Evolutionary conservation across 2,888 invertebrate species (phyloP), one percentile per base, ranked within the genome.

Genomic region (Villa cingulata): DNA sequence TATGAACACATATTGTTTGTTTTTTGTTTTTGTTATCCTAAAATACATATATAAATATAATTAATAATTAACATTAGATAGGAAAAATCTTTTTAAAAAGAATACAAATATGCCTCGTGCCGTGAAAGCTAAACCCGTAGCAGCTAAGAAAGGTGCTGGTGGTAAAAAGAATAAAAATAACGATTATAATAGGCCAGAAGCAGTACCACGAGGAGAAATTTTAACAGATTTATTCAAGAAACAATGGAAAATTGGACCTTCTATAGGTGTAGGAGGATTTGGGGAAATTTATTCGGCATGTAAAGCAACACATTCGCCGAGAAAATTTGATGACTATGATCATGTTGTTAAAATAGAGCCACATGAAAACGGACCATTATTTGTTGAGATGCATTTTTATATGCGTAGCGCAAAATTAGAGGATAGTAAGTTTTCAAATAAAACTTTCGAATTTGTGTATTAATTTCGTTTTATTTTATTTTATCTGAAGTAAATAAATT

Each of bases 351-450:
- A 88, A 77, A 85, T 87, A 60, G 86, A 95, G 71, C 94, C 94
- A 12, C 82, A 83, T 65, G 80, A 75, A 51, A 95, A 94, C 75
- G 95, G 95, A 0, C 95, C 96, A 1, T 70, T 97, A 1, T 97
- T 91, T 73, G 88, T 89, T 42, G 95, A 96, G 72, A 85, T 86
- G 72, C 83, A 90, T 70, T 92, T 92, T 66, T 96, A 87, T 61
- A 77, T 83, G 66, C 75, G 82, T 55, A 81, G 82, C 68, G 81
- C 80, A 1, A 85, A 80, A 60, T 67, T 74, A 56, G 78, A 76
- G 52, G 81, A 84, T 53, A 77, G 85, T 81, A 72, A 75, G 74
- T 73, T 55, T n/a, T 56, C 56, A n/a, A 53, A 54, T 32, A n/a
- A n/a, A n/a, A n/a, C n/a, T n/a, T n/a, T n/a, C n/a, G n/a, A n/a